Percentiles rank a stretch among this genome's conserved stretches.
Conservation (phyloP, 2,113 vertebrate species). For the Elgaria multicarinata region DNA sequence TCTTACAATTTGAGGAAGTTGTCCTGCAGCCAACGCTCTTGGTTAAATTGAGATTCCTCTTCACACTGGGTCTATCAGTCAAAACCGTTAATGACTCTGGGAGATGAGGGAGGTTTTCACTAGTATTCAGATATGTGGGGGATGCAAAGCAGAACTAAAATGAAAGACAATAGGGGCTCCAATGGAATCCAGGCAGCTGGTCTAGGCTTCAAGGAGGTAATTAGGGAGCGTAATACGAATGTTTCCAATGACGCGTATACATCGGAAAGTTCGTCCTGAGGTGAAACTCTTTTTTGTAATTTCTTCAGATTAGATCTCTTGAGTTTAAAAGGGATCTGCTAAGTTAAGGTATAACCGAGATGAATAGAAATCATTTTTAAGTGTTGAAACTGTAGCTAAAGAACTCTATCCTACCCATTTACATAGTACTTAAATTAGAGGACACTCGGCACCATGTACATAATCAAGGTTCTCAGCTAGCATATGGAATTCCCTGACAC, state of each 20-base stretch:
- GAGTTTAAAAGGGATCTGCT: background rate
- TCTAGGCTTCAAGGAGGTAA: conserved; percentile 2
- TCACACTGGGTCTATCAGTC: background rate
- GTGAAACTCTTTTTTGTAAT: conserved; percentile 9
- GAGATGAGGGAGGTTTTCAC: background rate
- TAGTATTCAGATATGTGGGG: background rate
- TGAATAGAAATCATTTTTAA: background rate
- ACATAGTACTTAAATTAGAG: background rate
- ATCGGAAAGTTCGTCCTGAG: background rate
- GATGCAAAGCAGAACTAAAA: background rate
- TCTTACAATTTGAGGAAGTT: background rate
- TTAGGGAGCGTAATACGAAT: conserved; percentile 7
- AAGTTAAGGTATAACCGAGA: background rate
- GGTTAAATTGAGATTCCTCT: conserved; percentile 13
- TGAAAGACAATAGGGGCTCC: conserved; percentile 3
- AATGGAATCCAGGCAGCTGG: background rate
- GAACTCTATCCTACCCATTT: background rate
- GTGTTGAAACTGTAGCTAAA: background rate
- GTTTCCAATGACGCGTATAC: background rate
- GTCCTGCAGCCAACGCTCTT: background rate
- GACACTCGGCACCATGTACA: no score
- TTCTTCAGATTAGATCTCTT: conserved; percentile 4
- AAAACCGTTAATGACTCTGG: conserved; percentile 7
- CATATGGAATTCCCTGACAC: background rate
- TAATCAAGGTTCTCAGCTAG: background rate